Conservation (phyloP, 2,888 invertebrate genomes). For the Leistus spinibarbis region DNA sequence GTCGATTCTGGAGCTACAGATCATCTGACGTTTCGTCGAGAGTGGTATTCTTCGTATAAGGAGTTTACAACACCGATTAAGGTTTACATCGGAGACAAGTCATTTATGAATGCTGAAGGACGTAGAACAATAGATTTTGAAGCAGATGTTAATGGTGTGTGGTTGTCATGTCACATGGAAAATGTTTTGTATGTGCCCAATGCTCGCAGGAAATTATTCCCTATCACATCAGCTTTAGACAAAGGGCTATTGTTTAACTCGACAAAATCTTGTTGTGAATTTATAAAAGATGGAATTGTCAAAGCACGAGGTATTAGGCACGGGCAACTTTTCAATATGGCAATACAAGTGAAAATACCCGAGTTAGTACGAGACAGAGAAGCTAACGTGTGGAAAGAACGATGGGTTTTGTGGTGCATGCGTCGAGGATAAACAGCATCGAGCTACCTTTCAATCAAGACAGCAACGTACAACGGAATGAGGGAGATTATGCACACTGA, state of each 20-base stretch:
- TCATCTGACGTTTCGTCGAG: slow-evolving; percentile 40
- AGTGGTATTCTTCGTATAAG: slow-evolving; percentile 38
- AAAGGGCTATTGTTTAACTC: slow-evolving; percentile 22
- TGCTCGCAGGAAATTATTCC: slow-evolving; percentile 35
- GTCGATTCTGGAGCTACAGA: slow-evolving; percentile 34
- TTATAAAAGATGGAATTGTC: not conserved
- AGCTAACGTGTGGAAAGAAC: slow-evolving; percentile 15
- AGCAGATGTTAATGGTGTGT: slow-evolving; percentile 37
- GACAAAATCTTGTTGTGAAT: slow-evolving; percentile 4
- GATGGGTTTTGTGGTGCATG: slow-evolving; percentile 41
- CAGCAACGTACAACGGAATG: slow-evolving; percentile 12
- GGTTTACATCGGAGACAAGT: slow-evolving; percentile 31
- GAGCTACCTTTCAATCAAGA: slow-evolving; percentile 37
- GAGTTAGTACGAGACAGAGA: slow-evolving; percentile 5
- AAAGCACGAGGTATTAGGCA: slow-evolving; percentile 4
- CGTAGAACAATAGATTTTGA: slow-evolving; percentile 26
- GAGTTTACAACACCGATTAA: slow-evolving; percentile 25
- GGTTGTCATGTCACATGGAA: slow-evolving; percentile 20
- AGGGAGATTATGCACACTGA: slow-evolving; percentile 37
- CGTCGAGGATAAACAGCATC: slow-evolving; percentile 42
- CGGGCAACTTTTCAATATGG: slow-evolving; percentile 13
- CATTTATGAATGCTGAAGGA: slow-evolving; percentile 7
- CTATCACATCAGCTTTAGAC: slow-evolving; percentile 21
- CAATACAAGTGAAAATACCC: not conserved
- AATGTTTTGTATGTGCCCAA: slow-evolving; percentile 24